These are phyloP conservation scores for Napeogenes inachia DNA, from an alignment of 2,888 invertebrate species.

Conservation along the genomic window DNA sequence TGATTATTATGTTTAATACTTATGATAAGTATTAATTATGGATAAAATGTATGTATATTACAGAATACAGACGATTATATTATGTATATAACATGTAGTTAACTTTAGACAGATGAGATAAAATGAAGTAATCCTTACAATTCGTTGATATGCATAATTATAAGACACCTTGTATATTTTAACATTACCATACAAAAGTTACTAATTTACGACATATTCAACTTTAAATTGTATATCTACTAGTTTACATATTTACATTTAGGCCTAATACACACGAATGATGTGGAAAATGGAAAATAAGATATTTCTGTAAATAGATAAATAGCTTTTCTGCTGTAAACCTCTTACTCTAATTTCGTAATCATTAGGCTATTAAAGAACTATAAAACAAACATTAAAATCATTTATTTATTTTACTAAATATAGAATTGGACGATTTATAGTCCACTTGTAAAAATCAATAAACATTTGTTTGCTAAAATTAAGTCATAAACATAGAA, in stretches of 20 bases:
- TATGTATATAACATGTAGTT: slow-evolving; percentile 20
- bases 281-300: slow-evolving; percentile 26
- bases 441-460: slow-evolving; percentile 34
- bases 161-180: slow-evolving; percentile 75
- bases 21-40: slow-evolving; percentile 7
- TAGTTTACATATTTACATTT: slow-evolving; percentile 68
- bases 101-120: slow-evolving; percentile 25
- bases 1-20: no score
- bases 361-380: slow-evolving; percentile 12
- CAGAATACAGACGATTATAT: slow-evolving; percentile 6
- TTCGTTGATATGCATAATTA: slow-evolving; percentile 77
- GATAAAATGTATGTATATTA: slow-evolving; percentile 8
- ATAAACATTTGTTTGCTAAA: slow-evolving; percentile 25
- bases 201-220: slow-evolving; percentile 38
- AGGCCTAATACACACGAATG: slow-evolving; percentile 35
- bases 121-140: slow-evolving; percentile 49
- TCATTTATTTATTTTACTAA: slow-evolving; percentile 26
- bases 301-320: slow-evolving; percentile 24
- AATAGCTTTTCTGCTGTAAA: slow-evolving; percentile 19
- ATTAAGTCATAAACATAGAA: slow-evolving; percentile 32
- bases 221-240: slow-evolving; percentile 34
- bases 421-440: slow-evolving; percentile 37
- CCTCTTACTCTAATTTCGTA: slow-evolving; percentile 4
- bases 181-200: slow-evolving; percentile 64
- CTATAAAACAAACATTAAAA: slow-evolving; percentile 24